Evolutionary conservation across 2,888 invertebrate species (phyloP), one percentile per base, ranked within the genome.

Genomic region (Spicauda simplicius): DNA sequence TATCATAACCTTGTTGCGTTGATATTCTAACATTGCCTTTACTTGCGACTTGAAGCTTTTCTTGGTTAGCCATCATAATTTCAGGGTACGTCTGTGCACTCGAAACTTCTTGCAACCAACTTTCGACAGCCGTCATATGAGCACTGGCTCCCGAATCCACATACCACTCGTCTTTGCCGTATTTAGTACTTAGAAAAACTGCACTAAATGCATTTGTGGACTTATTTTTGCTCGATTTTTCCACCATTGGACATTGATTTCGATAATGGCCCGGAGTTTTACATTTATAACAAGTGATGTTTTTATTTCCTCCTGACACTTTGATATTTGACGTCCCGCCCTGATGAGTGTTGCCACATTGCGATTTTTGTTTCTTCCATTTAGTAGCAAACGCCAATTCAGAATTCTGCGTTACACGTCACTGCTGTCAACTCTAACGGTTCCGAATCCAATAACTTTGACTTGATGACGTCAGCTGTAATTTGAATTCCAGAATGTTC

Each of bases 11-110:
- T 56, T 18, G 11, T 16, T 25, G 25, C 30, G 45, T 63, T n/a
- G 62, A 25, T 25, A 63, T 45, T 16, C 55, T 11, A 6, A 63
- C 14, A 4, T 64, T 52, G 8, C 64, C 64, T 2, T 50, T 19
- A 12, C 56, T 52, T 8, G 67, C 25, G 4, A 77, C 76, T n/a
- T 71, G 71, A 12, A 78, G 61, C n/a, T 25, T 71, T 52, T 41
- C 61, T 41, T 72, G 54, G 30, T 78, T 74, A 45, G 77, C 77
- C 12, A 76, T 73, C 5, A 74, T 60, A 48, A 77, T 77, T 73
- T 72, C 63, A 2, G 55, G 30, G 25, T 6, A 30, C 6, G 25
- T 6, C 6, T 30, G 2, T 30, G 25, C 4, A 30, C 25, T 30
- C 6, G 25, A 6, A 5, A 30, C 25, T 30, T 30, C 25, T 30